Evolutionary conservation across 2,888 invertebrate genomes (phyloP).

Genomic region (Dinocampus coccinellae): DNA sequence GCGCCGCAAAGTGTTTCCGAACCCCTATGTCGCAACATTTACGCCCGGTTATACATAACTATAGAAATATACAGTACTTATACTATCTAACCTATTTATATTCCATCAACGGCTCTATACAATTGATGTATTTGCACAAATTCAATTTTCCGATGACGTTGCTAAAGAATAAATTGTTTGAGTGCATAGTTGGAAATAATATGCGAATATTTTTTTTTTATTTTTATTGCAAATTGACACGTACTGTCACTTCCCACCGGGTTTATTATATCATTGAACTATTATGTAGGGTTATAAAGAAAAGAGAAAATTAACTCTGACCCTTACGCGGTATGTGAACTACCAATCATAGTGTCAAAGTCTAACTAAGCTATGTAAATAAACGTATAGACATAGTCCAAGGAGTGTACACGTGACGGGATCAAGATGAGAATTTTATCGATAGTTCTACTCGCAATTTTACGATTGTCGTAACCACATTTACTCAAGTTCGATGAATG

Average conservation of each 20-base stretch:
- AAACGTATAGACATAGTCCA: neutral
- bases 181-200: neutral
- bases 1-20: slow-evolving; percentile 40
- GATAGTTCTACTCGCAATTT: slow-evolving; percentile 46
- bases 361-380: neutral
- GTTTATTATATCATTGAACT: neutral
- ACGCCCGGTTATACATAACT: slow-evolving; percentile 27
- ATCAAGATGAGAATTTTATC: slow-evolving; percentile 49
- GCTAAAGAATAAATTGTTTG: slow-evolving; percentile 31
- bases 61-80: slow-evolving; percentile 23
- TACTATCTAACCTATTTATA: slow-evolving; percentile 19
- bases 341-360: neutral
- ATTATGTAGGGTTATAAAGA: neutral
- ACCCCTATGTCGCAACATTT: slow-evolving; percentile 33
- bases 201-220: neutral
- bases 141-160: slow-evolving; percentile 24
- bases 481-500: slow-evolving; percentile 41
- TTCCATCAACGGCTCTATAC: slow-evolving; percentile 20
- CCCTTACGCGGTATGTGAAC: neutral
- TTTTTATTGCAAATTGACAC: neutral
- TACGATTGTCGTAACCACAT: slow-evolving; percentile 62
- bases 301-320: neutral
- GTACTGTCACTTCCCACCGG: neutral
- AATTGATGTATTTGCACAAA: neutral
- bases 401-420: slow-evolving; percentile 22